Base-by-base conservation (phyloP, 2,113 vertebrate species). In the Phyllostomus hastatus region DNA sequence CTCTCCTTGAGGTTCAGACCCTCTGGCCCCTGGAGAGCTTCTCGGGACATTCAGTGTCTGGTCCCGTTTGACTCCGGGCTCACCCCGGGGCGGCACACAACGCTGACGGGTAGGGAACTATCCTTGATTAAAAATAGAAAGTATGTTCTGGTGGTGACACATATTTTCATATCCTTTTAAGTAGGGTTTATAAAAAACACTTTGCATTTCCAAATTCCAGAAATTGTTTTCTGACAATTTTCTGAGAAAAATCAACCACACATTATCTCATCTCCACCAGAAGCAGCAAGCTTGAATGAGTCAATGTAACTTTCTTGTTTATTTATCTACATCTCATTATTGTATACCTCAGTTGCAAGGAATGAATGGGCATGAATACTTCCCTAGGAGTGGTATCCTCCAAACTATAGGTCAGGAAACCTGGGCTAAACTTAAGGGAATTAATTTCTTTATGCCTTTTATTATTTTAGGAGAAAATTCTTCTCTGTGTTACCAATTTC, bases 51-150 rank as follows among this genome's bases (percentile, higher is more conserved):
- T 72, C 41, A 76, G 73, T 73, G 2, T 46, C 75, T 26, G 15
- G 43, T 64, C 46, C 73, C 5, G 2, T 22, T 28, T 41, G 19
- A 24, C 57, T 93, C 73, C 7, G 79, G n/a, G 73, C 22, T 41
- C 59, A 69, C 43, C 22, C 16, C 24, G 33, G 46, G 9, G 50
- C 33, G 28, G 20, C 2, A 6, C 48, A 14, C 31, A 59, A 24
- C 59, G 11, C 73, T 35, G 46, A 89, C n/a, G 3, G 11, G 12
- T 46, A 20, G 4, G 20, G 1, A 94, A n/a, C 52, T 28, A 26
- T 7, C 4, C 38, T 76, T 43, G 38, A 22, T 46, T 70, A 95
- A 92, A 78, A 96, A 70, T 26, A 94, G 61, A 92, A 95, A 80
- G 28, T 19, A 92, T 9, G 20, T 90, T 75, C 57, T 64, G 48